phyloP scores from a whole-genome alignment of 1,140 invertebrate genomes.

The Drosophila willistoni region DNA sequence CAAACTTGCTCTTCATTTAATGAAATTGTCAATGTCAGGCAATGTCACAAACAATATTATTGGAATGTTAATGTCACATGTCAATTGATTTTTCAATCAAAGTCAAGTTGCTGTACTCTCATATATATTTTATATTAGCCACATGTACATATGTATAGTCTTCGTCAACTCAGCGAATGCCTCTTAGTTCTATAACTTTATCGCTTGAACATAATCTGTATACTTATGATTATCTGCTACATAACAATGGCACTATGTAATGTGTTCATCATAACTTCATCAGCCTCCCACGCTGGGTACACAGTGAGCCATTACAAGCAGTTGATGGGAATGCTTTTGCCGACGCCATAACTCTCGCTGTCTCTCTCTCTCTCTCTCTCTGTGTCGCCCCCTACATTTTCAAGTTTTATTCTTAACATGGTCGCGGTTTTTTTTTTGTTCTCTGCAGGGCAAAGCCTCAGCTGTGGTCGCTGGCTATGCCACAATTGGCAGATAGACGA shows the following conservation, averaged over 20 bases:
- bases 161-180: no score
- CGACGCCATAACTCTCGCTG: constrained; percentile 59
- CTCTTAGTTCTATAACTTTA: neutral
- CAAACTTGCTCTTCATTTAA: neutral
- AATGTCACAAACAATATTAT: constrained; percentile 5
- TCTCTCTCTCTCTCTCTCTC: constrained; percentile 5
- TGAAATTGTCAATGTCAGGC: constrained; percentile 3
- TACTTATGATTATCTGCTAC: constrained; percentile 3
- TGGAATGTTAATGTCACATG: constrained; percentile 2
- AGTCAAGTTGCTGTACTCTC: neutral
- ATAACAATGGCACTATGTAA: neutral
- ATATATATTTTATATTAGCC: neutral
- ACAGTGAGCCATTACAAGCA: constrained; percentile 54
- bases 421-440: constrained; percentile 33
- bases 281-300: constrained; percentile 53
- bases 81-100: constrained; percentile 13
- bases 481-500: constrained; percentile 51
- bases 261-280: constrained; percentile 45
- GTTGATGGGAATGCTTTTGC: constrained; percentile 47
- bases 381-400: constrained; percentile 27
- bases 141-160: neutral
- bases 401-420: constrained; percentile 38
- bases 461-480: constrained; percentile 40
- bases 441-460: constrained; percentile 37
- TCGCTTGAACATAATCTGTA: constrained; percentile 7